These are phyloP conservation scores for Phenacoccus solenopsis DNA, from an alignment of 1,140 invertebrate species.

Conservation along the genomic window DNA sequence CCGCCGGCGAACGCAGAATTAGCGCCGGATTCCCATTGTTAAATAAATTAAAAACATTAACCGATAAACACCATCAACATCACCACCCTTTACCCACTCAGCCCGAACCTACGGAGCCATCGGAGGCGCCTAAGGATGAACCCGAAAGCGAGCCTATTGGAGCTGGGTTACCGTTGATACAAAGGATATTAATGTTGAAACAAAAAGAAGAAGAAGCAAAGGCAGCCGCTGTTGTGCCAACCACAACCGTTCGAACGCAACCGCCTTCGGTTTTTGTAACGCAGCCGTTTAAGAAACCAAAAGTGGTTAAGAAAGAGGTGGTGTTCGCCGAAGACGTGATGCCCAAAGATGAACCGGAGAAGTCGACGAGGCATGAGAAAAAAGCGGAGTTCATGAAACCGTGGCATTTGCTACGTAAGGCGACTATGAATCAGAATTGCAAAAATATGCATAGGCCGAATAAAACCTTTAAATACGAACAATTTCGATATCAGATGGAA, in stretches of 20 bases:
- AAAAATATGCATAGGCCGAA: background rate
- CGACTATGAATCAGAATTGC: constrained; percentile 26
- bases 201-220: constrained; percentile 58
- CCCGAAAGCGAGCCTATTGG: constrained; percentile 46
- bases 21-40: constrained; percentile 67
- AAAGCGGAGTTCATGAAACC: constrained; percentile 29
- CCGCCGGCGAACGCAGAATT: constrained; percentile 37
- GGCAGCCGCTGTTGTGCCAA: constrained; percentile 25
- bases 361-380: background rate
- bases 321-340: background rate
- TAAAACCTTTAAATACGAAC: background rate
- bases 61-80: constrained; percentile 58
- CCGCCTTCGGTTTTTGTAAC: background rate
- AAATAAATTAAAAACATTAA: constrained; percentile 52
- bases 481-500: background rate
- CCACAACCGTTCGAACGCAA: constrained; percentile 25
- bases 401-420: constrained; percentile 36
- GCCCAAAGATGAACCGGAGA: background rate
- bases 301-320: background rate
- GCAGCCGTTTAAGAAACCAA: background rate
- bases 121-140: constrained; percentile 15
- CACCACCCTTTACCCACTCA: constrained; percentile 27
- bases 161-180: constrained; percentile 59
- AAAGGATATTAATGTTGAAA: constrained; percentile 62
- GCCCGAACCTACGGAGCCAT: background rate